phyloP scores from a whole-genome alignment of 2,113 vertebrate genomes.

The Numida meleagris region DNA sequence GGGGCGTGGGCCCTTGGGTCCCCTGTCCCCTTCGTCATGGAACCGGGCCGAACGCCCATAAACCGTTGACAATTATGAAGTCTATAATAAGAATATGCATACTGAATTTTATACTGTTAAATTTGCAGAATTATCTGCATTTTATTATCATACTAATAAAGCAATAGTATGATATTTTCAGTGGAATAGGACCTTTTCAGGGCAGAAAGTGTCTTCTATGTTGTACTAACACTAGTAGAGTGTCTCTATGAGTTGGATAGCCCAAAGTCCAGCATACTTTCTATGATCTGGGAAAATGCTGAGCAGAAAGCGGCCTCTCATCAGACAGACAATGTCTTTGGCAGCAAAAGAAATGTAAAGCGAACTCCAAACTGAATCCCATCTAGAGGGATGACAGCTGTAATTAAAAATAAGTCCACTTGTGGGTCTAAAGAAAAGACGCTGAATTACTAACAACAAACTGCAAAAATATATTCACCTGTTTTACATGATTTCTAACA shows the following conservation, averaged over 20 bases:
- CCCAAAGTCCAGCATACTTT: neutral
- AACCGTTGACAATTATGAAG: no score
- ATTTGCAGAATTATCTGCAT: neutral
- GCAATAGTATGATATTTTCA: neutral
- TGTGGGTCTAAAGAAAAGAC: neutral
- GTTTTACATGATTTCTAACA: neutral
- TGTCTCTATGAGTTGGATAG: neutral
- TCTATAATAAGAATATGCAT: neutral
- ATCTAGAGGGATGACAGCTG: neutral
- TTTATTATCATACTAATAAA: neutral
- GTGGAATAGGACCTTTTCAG: neutral
- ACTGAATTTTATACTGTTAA: neutral
- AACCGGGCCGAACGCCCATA: no score
- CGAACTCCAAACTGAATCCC: neutral
- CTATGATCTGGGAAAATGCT: neutral
- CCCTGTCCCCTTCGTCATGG: no score
- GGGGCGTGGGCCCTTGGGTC: no score
- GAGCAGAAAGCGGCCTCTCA: neutral
- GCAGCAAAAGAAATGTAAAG: neutral
- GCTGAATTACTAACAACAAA: neutral
- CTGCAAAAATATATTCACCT: neutral
- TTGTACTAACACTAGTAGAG: neutral
- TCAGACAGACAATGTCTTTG: neutral
- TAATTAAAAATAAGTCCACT: neutral
- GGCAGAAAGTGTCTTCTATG: neutral